A percentile compares a stretch with the other conserved stretches of the same genome.
Evolutionary conservation across 1,140 invertebrate genomes (phyloP).

Genomic region (Drosophila pseudoananassae): DNA sequence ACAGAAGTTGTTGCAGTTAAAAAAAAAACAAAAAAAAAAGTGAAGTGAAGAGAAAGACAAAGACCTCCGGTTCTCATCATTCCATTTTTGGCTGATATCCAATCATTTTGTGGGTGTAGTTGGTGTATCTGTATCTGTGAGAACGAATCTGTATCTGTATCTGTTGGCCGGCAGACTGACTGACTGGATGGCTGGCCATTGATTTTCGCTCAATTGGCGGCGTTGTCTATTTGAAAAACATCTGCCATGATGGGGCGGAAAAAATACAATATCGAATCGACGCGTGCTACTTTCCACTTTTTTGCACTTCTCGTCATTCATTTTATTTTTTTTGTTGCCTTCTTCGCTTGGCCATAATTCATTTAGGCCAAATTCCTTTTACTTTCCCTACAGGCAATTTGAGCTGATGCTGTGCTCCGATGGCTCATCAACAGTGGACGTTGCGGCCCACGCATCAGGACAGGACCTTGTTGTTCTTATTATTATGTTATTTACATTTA

Average conservation of each 20-base stretch:
- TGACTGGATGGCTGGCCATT: slow-evolving; percentile 46
- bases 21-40: not conserved
- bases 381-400: slow-evolving; percentile 32
- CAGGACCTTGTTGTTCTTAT: slow-evolving; percentile 25
- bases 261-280: slow-evolving; percentile 62
- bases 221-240: slow-evolving; percentile 64
- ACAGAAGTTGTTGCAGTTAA: slow-evolving; percentile 1
- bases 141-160: slow-evolving; percentile 1
- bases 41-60: slow-evolving; percentile 16
- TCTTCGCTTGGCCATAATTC: slow-evolving; percentile 54
- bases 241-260: slow-evolving; percentile 71
- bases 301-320: slow-evolving; percentile 21
- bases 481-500: slow-evolving; percentile 82
- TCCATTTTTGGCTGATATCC: slow-evolving; percentile 15
- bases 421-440: slow-evolving; percentile 18
- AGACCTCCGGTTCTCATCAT: slow-evolving; percentile 4
- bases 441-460: slow-evolving; percentile 11
- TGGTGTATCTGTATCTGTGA: slow-evolving; percentile 5
- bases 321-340: not conserved
- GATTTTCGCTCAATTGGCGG: slow-evolving; percentile 71
- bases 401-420: slow-evolving; percentile 45
- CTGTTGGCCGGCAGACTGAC: slow-evolving; percentile 21
- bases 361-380: slow-evolving; percentile 54
- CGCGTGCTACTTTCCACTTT: slow-evolving; percentile 45
- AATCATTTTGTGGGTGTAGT: slow-evolving; percentile 14